Evolutionary conservation across 2,888 invertebrate species (phyloP).

Genomic region (Drosophila picticornis): DNA sequence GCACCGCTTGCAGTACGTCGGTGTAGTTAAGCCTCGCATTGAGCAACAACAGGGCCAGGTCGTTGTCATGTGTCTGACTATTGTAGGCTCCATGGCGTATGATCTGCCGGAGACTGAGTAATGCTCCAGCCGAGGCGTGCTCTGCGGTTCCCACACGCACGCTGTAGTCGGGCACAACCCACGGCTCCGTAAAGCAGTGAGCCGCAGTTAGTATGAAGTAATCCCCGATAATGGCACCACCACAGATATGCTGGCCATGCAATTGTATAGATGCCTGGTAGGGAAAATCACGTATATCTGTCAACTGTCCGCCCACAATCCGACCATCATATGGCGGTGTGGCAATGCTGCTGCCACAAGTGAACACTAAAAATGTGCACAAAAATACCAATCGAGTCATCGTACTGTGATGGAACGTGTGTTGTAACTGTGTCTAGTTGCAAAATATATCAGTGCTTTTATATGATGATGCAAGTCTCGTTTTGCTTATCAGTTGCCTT

Average conservation of each 20-base stretch:
- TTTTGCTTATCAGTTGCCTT: conserved; percentile 39
- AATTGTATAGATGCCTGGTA: conserved; percentile 72
- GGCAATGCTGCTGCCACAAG: conserved; percentile 7
- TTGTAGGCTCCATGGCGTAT: conserved; percentile 72
- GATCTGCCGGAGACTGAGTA: conserved; percentile 68
- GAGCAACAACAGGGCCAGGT: conserved; percentile 77
- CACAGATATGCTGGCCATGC: conserved; percentile 68
- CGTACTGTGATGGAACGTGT: neutral
- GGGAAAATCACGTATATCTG: conserved; percentile 64
- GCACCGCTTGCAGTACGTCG: conserved; percentile 61
- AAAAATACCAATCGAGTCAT: conserved; percentile 23
- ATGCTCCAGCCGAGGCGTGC: conserved; percentile 70
- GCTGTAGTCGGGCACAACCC: conserved; percentile 56
- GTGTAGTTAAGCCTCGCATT: conserved; percentile 66
- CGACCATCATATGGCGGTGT: conserved; percentile 60
- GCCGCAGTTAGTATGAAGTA: conserved; percentile 74
- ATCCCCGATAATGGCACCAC: conserved; percentile 73
- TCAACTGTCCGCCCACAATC: conserved; percentile 71
- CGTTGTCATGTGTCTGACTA: conserved; percentile 67
- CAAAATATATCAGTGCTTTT: conserved; percentile 32
- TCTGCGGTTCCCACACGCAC: conserved; percentile 72
- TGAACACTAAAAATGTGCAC: conserved; percentile 15
- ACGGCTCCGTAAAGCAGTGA: conserved; percentile 72
- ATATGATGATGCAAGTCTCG: conserved; percentile 18
- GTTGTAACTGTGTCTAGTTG: conserved; percentile 15